A percentile compares a stretch with the other conserved stretches of the same genome.
Evolutionary conservation across 2,888 invertebrate species (phyloP).

Genomic region (Drosophila birchii): DNA sequence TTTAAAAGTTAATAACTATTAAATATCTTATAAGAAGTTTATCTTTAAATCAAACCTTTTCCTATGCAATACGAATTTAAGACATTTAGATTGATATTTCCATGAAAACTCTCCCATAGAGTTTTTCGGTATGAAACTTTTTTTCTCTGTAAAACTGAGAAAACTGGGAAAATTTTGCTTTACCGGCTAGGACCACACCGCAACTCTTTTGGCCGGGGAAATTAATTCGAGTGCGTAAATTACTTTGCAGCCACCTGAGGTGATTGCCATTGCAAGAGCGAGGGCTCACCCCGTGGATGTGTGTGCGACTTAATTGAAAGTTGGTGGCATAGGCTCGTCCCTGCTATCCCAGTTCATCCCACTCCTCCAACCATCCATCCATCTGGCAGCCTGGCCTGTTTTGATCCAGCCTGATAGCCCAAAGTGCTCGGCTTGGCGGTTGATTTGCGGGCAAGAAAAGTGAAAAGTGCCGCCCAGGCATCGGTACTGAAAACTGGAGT

Average conservation of each 20-base stretch:
- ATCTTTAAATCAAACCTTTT: too few species aligned
- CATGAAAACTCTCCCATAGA: too few species aligned
- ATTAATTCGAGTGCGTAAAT: slow-evolving; percentile 80
- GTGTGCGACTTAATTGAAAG: slow-evolving; percentile 67
- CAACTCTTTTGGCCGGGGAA: slow-evolving; percentile 61
- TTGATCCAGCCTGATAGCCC: slow-evolving; percentile 36
- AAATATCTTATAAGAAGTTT: too few species aligned
- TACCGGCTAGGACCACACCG: slow-evolving; percentile 24
- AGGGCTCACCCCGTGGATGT: slow-evolving; percentile 4
- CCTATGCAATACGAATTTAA: too few species aligned
- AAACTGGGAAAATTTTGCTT: slow-evolving; percentile 52
- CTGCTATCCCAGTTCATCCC: slow-evolving; percentile 1
- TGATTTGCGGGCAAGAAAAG: slow-evolving; percentile 52
- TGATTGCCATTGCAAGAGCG: slow-evolving; percentile 56
- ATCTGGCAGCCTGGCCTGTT: slow-evolving; percentile 8
- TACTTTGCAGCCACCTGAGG: slow-evolving; percentile 70
- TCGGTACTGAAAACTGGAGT: not conserved
- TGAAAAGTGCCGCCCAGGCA: slow-evolving; percentile 10
- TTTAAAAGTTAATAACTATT: too few species aligned
- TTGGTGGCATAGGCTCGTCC: slow-evolving; percentile 37
- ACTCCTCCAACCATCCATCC: slow-evolving; percentile 6
- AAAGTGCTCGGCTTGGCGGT: slow-evolving; percentile 44
- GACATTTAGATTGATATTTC: too few species aligned
- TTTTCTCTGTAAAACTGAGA: slow-evolving; percentile 23
- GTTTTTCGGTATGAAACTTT: not conserved